phyloP scores from a whole-genome alignment of 2,888 invertebrate genomes.

The Romanomermis culicivorax region DNA sequence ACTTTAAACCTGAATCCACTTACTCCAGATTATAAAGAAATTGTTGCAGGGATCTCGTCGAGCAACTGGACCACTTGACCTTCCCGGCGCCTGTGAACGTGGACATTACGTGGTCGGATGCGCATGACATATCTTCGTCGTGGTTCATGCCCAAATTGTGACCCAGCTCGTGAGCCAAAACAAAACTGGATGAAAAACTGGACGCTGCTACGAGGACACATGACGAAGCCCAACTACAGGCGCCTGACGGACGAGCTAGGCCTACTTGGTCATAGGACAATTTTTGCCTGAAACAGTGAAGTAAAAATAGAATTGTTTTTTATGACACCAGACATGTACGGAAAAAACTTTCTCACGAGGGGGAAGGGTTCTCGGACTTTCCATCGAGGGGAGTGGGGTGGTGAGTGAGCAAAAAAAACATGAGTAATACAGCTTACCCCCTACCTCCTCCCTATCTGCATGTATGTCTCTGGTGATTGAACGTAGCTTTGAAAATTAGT shows the following conservation, averaged over 20 bases:
- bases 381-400: too few species aligned
- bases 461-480: too few species aligned
- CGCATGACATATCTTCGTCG: conserved; percentile 26
- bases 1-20: too few species aligned
- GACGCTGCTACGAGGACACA: conserved; percentile 22
- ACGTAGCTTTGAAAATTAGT: too few species aligned
- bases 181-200: conserved; percentile 28
- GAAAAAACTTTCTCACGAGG: too few species aligned
- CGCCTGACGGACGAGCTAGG: conserved; percentile 27
- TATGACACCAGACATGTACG: too few species aligned
- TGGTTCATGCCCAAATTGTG: conserved; percentile 27
- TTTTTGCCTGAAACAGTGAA: too few species aligned
- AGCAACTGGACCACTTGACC: conserved; percentile 16
- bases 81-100: conserved; percentile 27
- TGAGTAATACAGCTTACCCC: too few species aligned
- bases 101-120: conserved; percentile 25
- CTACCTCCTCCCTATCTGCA: too few species aligned
- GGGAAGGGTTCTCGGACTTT: too few species aligned
- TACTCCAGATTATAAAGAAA: conserved; percentile 19
- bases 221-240: conserved; percentile 26
- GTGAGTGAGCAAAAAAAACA: too few species aligned
- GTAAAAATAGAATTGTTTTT: too few species aligned
- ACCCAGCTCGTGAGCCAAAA: conserved; percentile 15
- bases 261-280: conserved; percentile 14
- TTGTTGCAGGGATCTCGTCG: not conserved